Conservation (phyloP, 2,797 vertebrate species). For the Malurus splendens region DNA sequence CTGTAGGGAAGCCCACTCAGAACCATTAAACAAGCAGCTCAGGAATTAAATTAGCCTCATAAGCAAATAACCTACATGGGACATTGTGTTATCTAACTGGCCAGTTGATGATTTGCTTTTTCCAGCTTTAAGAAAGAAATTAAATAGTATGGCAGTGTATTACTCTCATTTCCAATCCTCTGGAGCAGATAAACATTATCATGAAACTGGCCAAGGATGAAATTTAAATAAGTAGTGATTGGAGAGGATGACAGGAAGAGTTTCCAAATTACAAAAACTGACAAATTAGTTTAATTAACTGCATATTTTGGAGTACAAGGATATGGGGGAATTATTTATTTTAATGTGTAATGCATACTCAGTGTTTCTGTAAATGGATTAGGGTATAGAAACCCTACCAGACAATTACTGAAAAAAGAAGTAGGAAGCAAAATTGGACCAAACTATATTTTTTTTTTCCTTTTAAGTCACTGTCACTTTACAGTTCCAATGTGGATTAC, state of each 20-base stretch:
- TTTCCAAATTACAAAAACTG: slow-evolving; percentile 70
- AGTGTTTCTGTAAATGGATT: slow-evolving; percentile 62
- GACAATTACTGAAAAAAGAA: slow-evolving; percentile 28
- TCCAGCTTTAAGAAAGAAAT: slow-evolving; percentile 74
- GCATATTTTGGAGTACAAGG: slow-evolving; percentile 68
- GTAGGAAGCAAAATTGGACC: background rate
- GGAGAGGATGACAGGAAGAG: slow-evolving; percentile 69
- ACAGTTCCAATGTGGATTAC: background rate
- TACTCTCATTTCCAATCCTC: slow-evolving; percentile 77
- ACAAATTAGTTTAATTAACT: slow-evolving; percentile 79
- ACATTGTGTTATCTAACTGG: slow-evolving; percentile 75
- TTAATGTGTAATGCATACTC: slow-evolving; percentile 56
- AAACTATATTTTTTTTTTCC: background rate
- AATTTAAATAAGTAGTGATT: slow-evolving; percentile 80
- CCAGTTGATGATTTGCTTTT: slow-evolving; percentile 73
- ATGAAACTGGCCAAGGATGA: slow-evolving; percentile 80
- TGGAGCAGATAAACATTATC: slow-evolving; percentile 80
- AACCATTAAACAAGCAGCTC: slow-evolving; percentile 70
- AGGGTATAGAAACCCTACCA: slow-evolving; percentile 14
- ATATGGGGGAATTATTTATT: slow-evolving; percentile 65
- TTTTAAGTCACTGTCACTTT: slow-evolving; percentile 39
- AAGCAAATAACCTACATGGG: slow-evolving; percentile 72
- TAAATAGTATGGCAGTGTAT: slow-evolving; percentile 71
- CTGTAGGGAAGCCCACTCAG: slow-evolving; percentile 62
- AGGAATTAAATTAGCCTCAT: slow-evolving; percentile 72